Percentiles rank a stretch among this genome's conserved stretches.
These are phyloP conservation scores for Octodonta nipae DNA, from an alignment of 2,888 invertebrate genomes.

Conservation along the genomic window DNA sequence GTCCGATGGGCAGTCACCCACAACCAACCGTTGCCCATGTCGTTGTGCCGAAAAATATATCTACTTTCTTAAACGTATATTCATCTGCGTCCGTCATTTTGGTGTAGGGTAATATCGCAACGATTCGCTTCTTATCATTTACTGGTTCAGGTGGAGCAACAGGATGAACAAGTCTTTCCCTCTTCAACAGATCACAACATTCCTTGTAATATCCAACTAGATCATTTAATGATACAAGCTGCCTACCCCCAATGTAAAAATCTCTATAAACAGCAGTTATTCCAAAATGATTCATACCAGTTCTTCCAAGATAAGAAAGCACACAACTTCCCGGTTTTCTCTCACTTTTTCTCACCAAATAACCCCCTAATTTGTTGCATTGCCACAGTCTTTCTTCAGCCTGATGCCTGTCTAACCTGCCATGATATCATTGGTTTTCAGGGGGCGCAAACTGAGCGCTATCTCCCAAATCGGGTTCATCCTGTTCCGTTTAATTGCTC, in stretches of 20 bases:
- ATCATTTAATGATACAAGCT: slow-evolving; percentile 91
- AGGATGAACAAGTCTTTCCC: slow-evolving; percentile 79
- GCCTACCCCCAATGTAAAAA: slow-evolving; percentile 92
- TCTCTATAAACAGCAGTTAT: slow-evolving; percentile 96
- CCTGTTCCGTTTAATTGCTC: slow-evolving; percentile 53
- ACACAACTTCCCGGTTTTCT: slow-evolving; percentile 93
- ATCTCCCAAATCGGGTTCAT: slow-evolving; percentile 60
- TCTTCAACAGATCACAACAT: slow-evolving; percentile 84
- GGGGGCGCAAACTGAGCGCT: slow-evolving; percentile 61
- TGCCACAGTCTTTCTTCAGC: slow-evolving; percentile 84
- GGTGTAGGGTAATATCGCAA: slow-evolving; percentile 90
- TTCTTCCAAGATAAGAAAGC: slow-evolving; percentile 81
- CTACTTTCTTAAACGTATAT: slow-evolving; percentile 86
- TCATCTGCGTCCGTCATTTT: slow-evolving; percentile 96
- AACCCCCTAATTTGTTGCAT: slow-evolving; percentile 76
- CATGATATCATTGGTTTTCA: slow-evolving; percentile 87
- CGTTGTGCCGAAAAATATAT: slow-evolving; percentile 91
- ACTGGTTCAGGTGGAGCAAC: slow-evolving; percentile 94
- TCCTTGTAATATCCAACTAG: slow-evolving; percentile 92
- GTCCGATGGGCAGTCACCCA: slow-evolving; percentile 94
- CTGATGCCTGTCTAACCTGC: slow-evolving; percentile 49
- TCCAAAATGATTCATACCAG: slow-evolving; percentile 93
- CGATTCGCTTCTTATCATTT: slow-evolving; percentile 89
- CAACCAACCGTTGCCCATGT: slow-evolving; percentile 95
- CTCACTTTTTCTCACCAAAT: slow-evolving; percentile 89